Conservation (phyloP, 2,888 invertebrate genomes). For the Dryocosmus kuriphilus region DNA sequence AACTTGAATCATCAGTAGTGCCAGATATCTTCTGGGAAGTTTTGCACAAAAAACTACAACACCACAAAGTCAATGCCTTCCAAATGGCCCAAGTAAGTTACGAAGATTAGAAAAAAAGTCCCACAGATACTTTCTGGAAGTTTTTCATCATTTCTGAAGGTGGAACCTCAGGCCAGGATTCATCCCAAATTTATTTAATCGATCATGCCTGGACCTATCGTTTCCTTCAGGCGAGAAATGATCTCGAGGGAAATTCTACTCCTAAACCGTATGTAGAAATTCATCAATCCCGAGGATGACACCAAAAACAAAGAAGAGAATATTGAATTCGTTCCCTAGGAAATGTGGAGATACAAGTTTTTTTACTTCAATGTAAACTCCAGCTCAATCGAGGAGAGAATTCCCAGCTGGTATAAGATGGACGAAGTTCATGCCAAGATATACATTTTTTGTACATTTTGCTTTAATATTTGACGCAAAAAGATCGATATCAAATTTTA, state of each 20-base stretch:
- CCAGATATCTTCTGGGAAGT: conserved; percentile 86
- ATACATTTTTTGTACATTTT: too few relatives aligned
- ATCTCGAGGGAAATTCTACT: conserved; percentile 84
- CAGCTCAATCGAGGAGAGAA: conserved; percentile 83
- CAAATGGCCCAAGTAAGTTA: conserved; percentile 85
- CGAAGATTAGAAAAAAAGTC: conserved; percentile 79
- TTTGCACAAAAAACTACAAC: conserved; percentile 83
- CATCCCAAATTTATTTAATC: conserved; percentile 87
- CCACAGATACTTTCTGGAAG: conserved; percentile 83
- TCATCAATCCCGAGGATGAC: conserved; percentile 81
- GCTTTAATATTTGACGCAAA: too few relatives aligned
- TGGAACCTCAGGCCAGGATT: conserved; percentile 81
- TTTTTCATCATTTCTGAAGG: conserved; percentile 82
- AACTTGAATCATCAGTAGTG: conserved; percentile 83
- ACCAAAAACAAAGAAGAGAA: conserved; percentile 71
- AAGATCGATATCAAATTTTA: too few relatives aligned
- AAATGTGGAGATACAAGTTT: conserved; percentile 90
- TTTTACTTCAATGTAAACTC: conserved; percentile 83
- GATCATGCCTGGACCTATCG: conserved; percentile 96
- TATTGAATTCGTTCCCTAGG: conserved; percentile 82
- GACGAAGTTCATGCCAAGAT: too few relatives aligned
- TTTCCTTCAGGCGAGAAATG: conserved; percentile 81
- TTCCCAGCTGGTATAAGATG: conserved; percentile 95
- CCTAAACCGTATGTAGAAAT: conserved; percentile 85
- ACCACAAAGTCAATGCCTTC: conserved; percentile 86